Evolutionary conservation across 1,140 invertebrate species (phyloP), one percentile per base, ranked within the genome.

Genomic region (Drosophila setifemur): DNA sequence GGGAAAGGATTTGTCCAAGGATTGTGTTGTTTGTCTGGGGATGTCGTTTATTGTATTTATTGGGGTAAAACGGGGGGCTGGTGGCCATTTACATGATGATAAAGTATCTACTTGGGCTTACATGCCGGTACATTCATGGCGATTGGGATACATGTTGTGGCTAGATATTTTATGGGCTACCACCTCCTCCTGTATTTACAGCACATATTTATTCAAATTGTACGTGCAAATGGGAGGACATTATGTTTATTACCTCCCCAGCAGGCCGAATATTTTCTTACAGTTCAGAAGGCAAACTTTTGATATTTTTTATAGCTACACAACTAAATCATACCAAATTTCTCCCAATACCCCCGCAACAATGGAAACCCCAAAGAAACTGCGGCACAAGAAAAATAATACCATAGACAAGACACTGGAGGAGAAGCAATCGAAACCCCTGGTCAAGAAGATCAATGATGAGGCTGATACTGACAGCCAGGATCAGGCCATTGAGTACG

Each of bases 11-110:
- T 60, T 44, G 25, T 40, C 31, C 69, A 18, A 28, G 7, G 50
- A 26, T 12, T 19, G 9, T 42, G 45, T 45, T 54, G 50, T 68
- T 70, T 73, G 53, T 39, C 40, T 58, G 54, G 50, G 48, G 69
- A 31, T 44, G 35, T 58, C 58, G 40, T 73, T 83, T 52, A 66
- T 70, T 61, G 49, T 78, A 57, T 64, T 66, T 83, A 66, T 73
- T 83, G 49, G 42, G 6, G 6, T 47, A 31, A 11, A 43, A 52
- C 11, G 18, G 37, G 50, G 53, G 21, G 11, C 19, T 33, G 23
- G 12, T n/a, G 18, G 40, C 57, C 58, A 81, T 81, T 81, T 81
- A 58, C 71, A 81, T 73, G 69, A 77, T 83, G 67, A 81, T 82
- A 73, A 70, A 83, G 78, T 83, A 77, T 70, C 78, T 53, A 77